Conservation (phyloP, 2,113 vertebrate genomes). For the Rhipidura dahli region DNA sequence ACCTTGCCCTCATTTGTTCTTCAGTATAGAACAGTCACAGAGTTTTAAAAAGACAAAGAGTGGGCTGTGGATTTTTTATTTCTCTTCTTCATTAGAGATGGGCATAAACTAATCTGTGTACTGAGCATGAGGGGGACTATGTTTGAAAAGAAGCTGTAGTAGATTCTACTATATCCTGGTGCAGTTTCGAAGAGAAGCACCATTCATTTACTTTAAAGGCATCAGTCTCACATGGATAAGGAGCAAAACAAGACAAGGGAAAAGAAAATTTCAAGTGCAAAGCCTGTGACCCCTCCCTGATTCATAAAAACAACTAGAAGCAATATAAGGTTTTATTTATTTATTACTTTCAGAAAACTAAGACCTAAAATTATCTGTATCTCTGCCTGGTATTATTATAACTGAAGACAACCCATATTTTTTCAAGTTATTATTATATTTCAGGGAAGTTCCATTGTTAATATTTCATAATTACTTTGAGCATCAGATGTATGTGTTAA, state of each 20-base stretch:
- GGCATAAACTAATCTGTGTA: neutral
- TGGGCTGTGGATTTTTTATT: neutral
- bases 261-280: neutral
- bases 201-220: neutral
- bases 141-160: neutral
- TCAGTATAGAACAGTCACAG: neutral
- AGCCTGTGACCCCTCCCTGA: neutral
- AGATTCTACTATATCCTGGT: neutral
- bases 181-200: neutral
- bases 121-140: neutral
- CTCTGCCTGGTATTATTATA: neutral
- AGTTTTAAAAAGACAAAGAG: neutral
- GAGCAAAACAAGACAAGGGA: neutral
- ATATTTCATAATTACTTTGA: neutral
- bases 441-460: neutral
- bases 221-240: neutral
- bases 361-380: neutral
- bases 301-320: neutral
- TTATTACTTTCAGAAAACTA: neutral
- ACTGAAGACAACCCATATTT: neutral
- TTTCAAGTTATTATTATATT: neutral
- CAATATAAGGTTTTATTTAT: neutral
- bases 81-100: neutral
- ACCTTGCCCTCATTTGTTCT: neutral
- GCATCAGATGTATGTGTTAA: neutral